Evolutionary conservation across 1,140 invertebrate genomes (phyloP), one percentile per base, ranked within the genome.

Genomic region (Neodiprion fabricii): DNA sequence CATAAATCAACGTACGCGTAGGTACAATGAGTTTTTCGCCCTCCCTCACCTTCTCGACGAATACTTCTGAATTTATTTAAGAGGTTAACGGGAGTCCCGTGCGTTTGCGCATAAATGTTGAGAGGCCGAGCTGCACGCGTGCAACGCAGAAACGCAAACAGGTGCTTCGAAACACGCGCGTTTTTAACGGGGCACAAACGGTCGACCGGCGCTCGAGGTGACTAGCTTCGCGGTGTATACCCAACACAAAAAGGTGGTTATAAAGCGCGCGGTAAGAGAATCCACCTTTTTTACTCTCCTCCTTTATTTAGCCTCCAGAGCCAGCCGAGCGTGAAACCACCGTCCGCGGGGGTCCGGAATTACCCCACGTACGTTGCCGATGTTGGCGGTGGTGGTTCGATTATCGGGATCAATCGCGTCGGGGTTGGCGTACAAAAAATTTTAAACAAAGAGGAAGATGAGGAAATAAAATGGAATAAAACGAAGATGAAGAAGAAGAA

Each of bases 311-410:
- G 53, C 53, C 28, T 40, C 28, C 53, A 17, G 53, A 70, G 11
- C 76, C 81, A 73, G 75, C 81, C 80, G 80, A 84, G 83, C 84
- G 79, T 87, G 79, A 85, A 85, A 86, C 84, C 80, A 80, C 83
- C 81, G 81, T 85, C 79, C 80, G 80, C 74, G 79, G 83, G 84
- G 85, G 84, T 83, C 79, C 81, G 78, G 79, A 77, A 81, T 79
- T 77, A 79, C 79, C 77, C 78, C 76, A 72, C 48, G 76, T 73
- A 40, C 28, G 67, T 71, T 69, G 40, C 8, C 1, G 40, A 11
- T 12, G 70, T 17, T 17, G 11, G 4, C 8, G 11, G 53, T 9
- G n/a, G 11, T 17, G 53, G 11, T 61, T 61, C 53, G 53, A 61
- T 61, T 61, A 61, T 9, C 53, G 53, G n/a, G 53, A 61, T 61